phyloP scores from a whole-genome alignment of 2,888 invertebrate genomes.

The Rhagonycha lutea region DNA sequence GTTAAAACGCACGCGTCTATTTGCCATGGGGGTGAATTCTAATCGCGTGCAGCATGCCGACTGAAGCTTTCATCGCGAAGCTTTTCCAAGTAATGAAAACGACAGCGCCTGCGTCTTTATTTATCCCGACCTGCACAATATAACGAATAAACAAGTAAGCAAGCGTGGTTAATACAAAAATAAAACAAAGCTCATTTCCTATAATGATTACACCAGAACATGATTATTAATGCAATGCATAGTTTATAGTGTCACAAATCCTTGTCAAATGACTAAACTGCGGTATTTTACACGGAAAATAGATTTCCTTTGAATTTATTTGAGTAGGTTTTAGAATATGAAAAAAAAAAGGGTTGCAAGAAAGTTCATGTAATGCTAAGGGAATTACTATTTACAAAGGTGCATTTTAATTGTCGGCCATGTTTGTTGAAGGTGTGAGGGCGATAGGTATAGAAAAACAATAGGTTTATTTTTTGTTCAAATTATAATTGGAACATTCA shows the following conservation, averaged over 20 bases:
- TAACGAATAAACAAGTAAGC: conserved; percentile 22
- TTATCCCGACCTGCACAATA: conserved; percentile 43
- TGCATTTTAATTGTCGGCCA: neutral
- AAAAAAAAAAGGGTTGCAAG: neutral
- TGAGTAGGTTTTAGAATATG: neutral
- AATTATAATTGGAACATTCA: neutral
- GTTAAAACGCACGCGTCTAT: conserved; percentile 33
- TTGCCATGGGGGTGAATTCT: conserved; percentile 30
- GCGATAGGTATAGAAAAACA: neutral
- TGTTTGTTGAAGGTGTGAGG: neutral
- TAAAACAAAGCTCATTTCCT: conserved; percentile 20
- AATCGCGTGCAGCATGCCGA: conserved; percentile 46
- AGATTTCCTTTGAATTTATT: neutral
- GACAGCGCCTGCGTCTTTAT: conserved; percentile 37
- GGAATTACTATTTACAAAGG: neutral
- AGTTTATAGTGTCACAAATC: neutral
- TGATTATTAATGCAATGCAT: neutral
- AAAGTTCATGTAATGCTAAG: neutral
- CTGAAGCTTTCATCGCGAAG: conserved; percentile 42
- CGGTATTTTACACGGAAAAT: too few relatives aligned
- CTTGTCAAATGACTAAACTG: neutral
- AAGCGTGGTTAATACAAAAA: conserved; percentile 19
- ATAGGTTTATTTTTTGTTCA: neutral
- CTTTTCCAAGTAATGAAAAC: conserved; percentile 29
- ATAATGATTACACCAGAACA: neutral